Conservation (phyloP, 2,113 vertebrate species). For the Sigmodon hispidus region DNA sequence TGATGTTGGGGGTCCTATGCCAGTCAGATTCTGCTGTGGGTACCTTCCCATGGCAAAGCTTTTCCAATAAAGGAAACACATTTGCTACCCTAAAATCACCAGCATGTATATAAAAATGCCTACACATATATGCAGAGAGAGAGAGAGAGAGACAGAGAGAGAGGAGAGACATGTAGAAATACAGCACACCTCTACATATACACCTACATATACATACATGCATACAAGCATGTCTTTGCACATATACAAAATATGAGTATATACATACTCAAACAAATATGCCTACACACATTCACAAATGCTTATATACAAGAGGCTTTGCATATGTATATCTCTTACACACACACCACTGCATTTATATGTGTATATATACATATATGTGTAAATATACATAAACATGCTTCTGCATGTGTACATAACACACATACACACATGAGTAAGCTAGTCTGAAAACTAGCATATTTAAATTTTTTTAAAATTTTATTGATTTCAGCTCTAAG, state of each 20-base stretch:
- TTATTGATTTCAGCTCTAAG: no score
- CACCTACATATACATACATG: neutral
- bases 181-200: neutral
- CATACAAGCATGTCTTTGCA: neutral
- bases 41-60: neutral
- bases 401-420: neutral
- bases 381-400: neutral
- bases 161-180: neutral
- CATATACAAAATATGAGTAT: neutral
- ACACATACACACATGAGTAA: neutral
- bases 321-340: neutral
- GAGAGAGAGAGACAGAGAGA: no score
- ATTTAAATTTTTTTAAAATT: no score
- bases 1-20: neutral
- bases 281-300: neutral
- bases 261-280: neutral
- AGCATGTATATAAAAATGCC: no score
- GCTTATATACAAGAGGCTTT: neutral
- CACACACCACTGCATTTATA: no score
- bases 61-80: neutral
- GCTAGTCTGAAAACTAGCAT: neutral
- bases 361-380: neutral
- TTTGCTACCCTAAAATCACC: neutral
- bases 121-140: neutral
- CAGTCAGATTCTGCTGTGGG: neutral